Evolutionary conservation across 2,888 invertebrate species (phyloP).

Genomic region (Fabriciana adippe): DNA sequence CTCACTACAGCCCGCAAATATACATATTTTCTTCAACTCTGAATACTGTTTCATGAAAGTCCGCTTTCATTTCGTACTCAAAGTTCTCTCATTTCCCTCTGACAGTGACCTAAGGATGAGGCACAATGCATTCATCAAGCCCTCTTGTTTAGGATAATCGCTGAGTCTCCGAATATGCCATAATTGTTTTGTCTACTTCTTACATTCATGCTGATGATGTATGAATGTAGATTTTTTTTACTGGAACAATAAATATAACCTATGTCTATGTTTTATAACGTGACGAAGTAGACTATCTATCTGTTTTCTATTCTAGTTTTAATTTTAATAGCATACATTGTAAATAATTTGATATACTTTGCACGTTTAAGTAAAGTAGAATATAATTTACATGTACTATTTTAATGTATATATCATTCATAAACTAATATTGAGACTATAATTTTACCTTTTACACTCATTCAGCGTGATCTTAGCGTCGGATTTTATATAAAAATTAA

Average conservation of each 20-base stretch:
- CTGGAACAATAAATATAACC: neutral
- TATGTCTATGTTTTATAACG: neutral
- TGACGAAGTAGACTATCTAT: no score
- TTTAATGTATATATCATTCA: slow-evolving; percentile 4
- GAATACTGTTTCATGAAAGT: slow-evolving; percentile 25
- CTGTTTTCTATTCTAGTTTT: no score
- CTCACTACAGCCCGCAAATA: slow-evolving; percentile 1
- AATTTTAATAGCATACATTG: no score
- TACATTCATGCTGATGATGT: slow-evolving; percentile 24
- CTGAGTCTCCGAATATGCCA: slow-evolving; percentile 43
- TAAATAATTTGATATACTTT: no score
- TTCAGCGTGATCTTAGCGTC: slow-evolving; percentile 27
- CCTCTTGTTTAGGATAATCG: slow-evolving; percentile 72
- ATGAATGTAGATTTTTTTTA: slow-evolving; percentile 6
- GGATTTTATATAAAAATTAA: slow-evolving; percentile 28
- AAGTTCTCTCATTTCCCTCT: slow-evolving; percentile 36
- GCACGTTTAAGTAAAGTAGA: neutral
- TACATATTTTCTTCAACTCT: slow-evolving; percentile 23
- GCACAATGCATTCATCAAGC: slow-evolving; percentile 74
- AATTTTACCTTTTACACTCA: slow-evolving; percentile 35
- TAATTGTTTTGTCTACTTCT: slow-evolving; percentile 57
- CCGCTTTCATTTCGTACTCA: slow-evolving; percentile 28
- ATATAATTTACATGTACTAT: slow-evolving; percentile 1
- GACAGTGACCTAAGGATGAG: slow-evolving; percentile 62
- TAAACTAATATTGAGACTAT: slow-evolving; percentile 31